A percentile compares a stretch with the other conserved stretches of the same genome.
Conservation (phyloP, 2,888 invertebrate species). For the Cyaniris semiargus region DNA sequence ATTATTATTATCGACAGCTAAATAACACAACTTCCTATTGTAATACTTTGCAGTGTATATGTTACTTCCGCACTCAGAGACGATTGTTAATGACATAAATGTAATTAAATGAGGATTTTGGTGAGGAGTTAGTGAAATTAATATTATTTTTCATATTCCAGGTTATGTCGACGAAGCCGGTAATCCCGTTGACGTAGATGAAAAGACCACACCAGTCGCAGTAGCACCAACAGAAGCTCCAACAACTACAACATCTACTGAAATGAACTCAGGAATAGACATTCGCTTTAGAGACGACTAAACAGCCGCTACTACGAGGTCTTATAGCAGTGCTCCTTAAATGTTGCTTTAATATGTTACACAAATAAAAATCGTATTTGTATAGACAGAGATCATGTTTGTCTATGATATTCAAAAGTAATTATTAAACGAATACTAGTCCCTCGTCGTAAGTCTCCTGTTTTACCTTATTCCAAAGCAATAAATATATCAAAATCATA, state of each 20-base stretch:
- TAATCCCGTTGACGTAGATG: background rate
- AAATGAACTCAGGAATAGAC: background rate
- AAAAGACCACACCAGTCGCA: background rate
- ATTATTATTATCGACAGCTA: background rate
- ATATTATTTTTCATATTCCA: background rate
- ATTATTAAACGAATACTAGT: background rate
- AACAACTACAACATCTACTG: background rate
- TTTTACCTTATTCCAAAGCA: background rate
- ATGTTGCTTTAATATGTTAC: background rate
- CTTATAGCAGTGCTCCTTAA: background rate
- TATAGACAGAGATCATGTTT: too few relatives aligned
- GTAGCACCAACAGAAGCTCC: background rate
- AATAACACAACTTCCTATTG: background rate
- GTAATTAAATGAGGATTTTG: too few relatives aligned
- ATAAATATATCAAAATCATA: background rate
- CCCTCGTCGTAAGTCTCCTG: background rate
- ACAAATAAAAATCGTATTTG: too few relatives aligned
- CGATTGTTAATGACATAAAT: too few relatives aligned
- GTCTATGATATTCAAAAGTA: background rate
- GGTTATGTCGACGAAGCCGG: conserved; percentile 14
- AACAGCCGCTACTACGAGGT: background rate
- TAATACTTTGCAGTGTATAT: too few relatives aligned
- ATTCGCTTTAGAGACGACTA: background rate
- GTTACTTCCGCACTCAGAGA: too few relatives aligned
- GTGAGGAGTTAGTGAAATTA: background rate